Percentiles rank a stretch among this genome's conserved stretches.
phyloP scores from a whole-genome alignment of 2,113 vertebrate species.

The Anhinga rufa region DNA sequence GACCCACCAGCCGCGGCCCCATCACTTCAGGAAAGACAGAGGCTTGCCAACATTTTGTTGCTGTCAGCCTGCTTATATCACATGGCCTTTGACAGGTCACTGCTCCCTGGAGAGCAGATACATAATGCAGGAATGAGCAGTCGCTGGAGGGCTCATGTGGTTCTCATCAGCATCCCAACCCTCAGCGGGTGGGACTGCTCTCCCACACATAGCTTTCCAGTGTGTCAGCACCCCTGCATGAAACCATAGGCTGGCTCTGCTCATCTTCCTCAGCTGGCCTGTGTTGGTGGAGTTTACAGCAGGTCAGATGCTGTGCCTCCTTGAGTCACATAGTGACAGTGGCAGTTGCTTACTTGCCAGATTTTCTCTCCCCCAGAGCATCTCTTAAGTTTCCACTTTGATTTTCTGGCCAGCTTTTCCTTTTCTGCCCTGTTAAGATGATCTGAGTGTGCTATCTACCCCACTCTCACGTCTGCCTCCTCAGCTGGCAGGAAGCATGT shows the following conservation, averaged over 20 bases:
- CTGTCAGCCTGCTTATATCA: constrained; percentile 39
- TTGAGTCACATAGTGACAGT: constrained; percentile 23
- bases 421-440: background rate
- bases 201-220: constrained; percentile 60
- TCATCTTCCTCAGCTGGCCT: background rate
- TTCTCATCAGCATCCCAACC: constrained; percentile 63
- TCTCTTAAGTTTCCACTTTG: constrained; percentile 20
- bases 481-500: background rate
- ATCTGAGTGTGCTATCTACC: background rate
- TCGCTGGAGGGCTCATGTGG: constrained; percentile 66
- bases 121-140: constrained; percentile 44
- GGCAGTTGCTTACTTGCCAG: background rate
- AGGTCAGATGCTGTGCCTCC: constrained; percentile 2
- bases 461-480: background rate
- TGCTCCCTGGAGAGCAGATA: background rate
- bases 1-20: background rate
- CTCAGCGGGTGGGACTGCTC: constrained; percentile 53
- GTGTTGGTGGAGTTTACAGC: background rate
- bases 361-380: background rate
- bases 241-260: background rate
- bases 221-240: constrained; percentile 49
- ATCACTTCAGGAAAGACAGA: background rate
- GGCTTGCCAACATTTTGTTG: background rate
- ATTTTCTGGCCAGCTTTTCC: constrained; percentile 22
- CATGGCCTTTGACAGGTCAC: constrained; percentile 59